These are phyloP conservation scores for Tipula confusa DNA, from an alignment of 2,888 invertebrate species.

Conservation along the genomic window DNA sequence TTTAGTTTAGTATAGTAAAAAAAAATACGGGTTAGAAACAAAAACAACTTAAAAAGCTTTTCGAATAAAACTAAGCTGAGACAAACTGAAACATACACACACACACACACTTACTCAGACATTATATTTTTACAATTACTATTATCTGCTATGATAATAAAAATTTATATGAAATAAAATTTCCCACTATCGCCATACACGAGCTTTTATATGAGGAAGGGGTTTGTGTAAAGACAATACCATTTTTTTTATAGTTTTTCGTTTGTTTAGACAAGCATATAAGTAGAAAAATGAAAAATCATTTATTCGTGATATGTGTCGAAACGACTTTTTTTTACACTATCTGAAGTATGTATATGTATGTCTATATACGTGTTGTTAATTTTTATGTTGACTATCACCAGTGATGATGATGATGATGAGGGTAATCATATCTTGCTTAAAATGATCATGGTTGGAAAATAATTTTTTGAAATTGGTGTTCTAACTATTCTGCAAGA, in stretches of 20 bases:
- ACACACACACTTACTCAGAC: too few relatives aligned
- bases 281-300: neutral
- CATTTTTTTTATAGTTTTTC: neutral
- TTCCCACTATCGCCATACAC: neutral
- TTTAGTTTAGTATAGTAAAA: too few relatives aligned
- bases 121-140: neutral
- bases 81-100: too few relatives aligned
- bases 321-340: neutral
- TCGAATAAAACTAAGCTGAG: neutral
- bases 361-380: too few relatives aligned
- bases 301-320: neutral
- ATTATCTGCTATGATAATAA: neutral
- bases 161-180: neutral
- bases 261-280: neutral
- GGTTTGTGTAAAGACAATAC: neutral
- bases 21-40: constrained; percentile 7
- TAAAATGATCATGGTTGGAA: too few relatives aligned
- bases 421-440: too few relatives aligned
- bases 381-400: too few relatives aligned
- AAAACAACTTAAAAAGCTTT: neutral
- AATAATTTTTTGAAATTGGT: too few relatives aligned
- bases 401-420: too few relatives aligned
- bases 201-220: neutral
- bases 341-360: too few relatives aligned
- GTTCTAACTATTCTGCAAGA: too few relatives aligned